Evolutionary conservation across 2,797 vertebrate species (phyloP), one percentile per base, ranked within the genome.

Genomic region (Aldrovandia affinis): DNA sequence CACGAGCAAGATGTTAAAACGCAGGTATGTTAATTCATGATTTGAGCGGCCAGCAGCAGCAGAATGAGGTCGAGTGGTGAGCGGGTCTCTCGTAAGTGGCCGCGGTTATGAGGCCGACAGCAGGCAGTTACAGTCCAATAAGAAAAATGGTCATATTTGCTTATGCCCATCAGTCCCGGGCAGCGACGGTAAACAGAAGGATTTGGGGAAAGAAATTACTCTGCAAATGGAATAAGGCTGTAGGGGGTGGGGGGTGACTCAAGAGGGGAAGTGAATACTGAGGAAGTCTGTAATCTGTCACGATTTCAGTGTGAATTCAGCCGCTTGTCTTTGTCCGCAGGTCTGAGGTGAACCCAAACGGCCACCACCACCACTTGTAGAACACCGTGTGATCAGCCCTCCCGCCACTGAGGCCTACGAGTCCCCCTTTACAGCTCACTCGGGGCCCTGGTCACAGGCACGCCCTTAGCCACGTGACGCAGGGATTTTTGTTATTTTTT

Each of bases 121-220:
- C 30, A 68, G 57, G 88, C 92, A 94, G 92, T 88, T 92, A 94
- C 93, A 91, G 90, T 91, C 36, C 63, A 68, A 68, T 68, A 15
- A 68, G 63, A 12, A 68, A 33, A 33, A 28, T 33, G 30, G 63
- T 68, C 63, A 68, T 30, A 68, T 68, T 95, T 94, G 94, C 93
- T 93, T 90, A 90, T 92, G 92, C 94, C 92, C 92, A 92, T 90
- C 91, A 89, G 90, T 92, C 89, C 90, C 90, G 88, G 89, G 89
- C 94, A 93, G 94, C 95, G 94, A 91, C 93, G n/a, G 90, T 91
- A 93, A 94, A 93, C 92, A 92, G 91, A 93, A 92, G 93, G 91
- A 88, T 89, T 83, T 0, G 81, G 95, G 91, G 89, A 93, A 95
- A 93, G 95, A 95, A 96, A 96, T 95, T 95, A 94, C 90, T 91